phyloP scores from a whole-genome alignment of 1,140 invertebrate genomes.

The Pogonognathellus flavescens region DNA sequence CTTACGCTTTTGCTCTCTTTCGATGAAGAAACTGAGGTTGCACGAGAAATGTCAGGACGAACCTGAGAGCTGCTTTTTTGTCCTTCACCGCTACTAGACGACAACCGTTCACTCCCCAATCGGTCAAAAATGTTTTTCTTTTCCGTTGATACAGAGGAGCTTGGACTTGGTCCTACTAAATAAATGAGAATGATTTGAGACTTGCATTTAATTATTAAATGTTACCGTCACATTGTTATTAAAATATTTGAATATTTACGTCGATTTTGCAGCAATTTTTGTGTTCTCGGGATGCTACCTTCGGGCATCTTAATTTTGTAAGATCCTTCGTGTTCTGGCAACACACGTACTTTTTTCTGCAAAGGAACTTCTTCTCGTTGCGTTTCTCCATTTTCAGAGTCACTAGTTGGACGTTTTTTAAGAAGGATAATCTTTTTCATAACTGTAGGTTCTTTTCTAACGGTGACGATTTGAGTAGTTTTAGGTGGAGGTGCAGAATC shows the following conservation, averaged over 20 bases:
- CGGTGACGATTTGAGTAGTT: not conserved
- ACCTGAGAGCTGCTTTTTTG: not conserved
- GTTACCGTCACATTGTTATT: not conserved
- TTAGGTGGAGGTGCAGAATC: not conserved
- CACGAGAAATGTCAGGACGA: not conserved
- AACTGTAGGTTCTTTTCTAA: not conserved
- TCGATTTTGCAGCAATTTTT: slow-evolving; percentile 70
- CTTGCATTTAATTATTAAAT: not conserved
- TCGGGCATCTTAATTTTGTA: slow-evolving; percentile 72
- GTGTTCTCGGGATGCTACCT: slow-evolving; percentile 69
- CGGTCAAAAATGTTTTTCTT: slow-evolving; percentile 68
- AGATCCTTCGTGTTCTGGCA: slow-evolving; percentile 71
- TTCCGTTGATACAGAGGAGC: not conserved
- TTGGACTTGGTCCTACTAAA: slow-evolving; percentile 55
- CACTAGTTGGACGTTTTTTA: slow-evolving; percentile 6
- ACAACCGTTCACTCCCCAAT: slow-evolving; percentile 66
- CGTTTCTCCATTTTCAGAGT: not conserved
- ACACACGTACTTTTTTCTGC: slow-evolving; percentile 70
- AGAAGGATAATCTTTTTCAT: slow-evolving; percentile 53
- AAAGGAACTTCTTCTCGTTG: slow-evolving; percentile 66
- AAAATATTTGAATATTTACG: slow-evolving; percentile 55
- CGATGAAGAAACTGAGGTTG: too few relatives aligned
- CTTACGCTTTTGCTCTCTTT: too few relatives aligned
- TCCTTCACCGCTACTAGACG: not conserved
- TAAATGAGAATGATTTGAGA: not conserved